phyloP scores from a whole-genome alignment of 2,113 vertebrate species.

The Abramis brama region DNA sequence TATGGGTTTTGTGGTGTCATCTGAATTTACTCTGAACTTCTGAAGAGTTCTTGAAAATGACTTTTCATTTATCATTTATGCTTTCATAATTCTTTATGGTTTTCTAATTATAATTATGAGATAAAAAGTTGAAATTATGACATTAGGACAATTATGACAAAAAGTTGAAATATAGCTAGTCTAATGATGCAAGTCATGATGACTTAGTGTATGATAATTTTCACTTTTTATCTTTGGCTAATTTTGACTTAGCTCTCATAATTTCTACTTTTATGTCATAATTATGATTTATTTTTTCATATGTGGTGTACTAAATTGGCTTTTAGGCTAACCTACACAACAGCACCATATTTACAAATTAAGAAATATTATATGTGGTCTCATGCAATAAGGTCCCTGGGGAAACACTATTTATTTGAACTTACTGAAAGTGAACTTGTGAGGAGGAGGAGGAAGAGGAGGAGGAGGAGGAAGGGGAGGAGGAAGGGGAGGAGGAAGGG shows the following conservation, averaged over 20 bases:
- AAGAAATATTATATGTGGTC: not conserved
- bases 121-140: not conserved
- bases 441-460: not conserved
- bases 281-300: not conserved
- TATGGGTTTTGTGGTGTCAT: not conserved
- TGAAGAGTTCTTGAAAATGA: not conserved
- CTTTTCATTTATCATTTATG: no score
- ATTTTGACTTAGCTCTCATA: not conserved
- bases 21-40: not conserved
- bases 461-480: no score
- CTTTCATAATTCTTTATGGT: not conserved
- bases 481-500: no score
- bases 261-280: not conserved
- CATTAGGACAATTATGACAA: not conserved
- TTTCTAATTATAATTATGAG: not conserved
- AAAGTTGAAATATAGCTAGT: no score
- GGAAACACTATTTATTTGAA: not conserved
- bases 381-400: not conserved
- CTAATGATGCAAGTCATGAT: not conserved
- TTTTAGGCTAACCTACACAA: not conserved
- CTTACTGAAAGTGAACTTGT: not conserved
- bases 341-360: not conserved
- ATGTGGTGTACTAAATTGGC: not conserved
- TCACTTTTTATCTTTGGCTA: not conserved
- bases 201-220: not conserved